Conservation (phyloP, 2,113 vertebrate species). For the Pampusana beccarii region DNA sequence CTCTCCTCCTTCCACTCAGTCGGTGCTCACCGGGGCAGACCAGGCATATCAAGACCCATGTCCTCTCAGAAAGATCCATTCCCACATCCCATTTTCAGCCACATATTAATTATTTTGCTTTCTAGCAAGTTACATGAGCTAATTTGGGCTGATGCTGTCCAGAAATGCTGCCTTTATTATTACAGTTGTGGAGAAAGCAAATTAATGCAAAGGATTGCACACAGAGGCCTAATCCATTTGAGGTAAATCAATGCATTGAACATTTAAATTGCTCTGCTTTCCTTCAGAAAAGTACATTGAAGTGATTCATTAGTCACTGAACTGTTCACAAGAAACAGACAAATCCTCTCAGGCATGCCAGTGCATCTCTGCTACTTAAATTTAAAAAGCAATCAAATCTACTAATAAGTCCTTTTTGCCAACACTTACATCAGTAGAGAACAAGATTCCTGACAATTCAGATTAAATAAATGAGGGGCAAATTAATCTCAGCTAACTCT, state of each 20-base stretch:
- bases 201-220: slow-evolving; percentile 75
- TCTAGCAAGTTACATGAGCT: slow-evolving; percentile 30
- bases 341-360: slow-evolving; percentile 73
- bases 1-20: background rate
- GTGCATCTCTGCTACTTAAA: slow-evolving; percentile 74
- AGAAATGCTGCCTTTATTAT: slow-evolving; percentile 57
- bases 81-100: background rate
- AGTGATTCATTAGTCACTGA: slow-evolving; percentile 77
- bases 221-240: slow-evolving; percentile 76
- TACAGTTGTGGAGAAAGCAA: slow-evolving; percentile 69
- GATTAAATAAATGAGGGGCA: slow-evolving; percentile 74
- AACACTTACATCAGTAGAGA: slow-evolving; percentile 74
- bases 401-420: slow-evolving; percentile 75
- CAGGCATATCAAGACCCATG: background rate
- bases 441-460: slow-evolving; percentile 76
- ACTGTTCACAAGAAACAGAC: slow-evolving; percentile 71
- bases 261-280: slow-evolving; percentile 77
- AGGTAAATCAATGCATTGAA: slow-evolving; percentile 78
- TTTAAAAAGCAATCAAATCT: slow-evolving; percentile 82
- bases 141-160: slow-evolving; percentile 9
- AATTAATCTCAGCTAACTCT: slow-evolving; percentile 72
- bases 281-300: slow-evolving; percentile 78
- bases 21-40: too few relatives aligned
- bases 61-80: background rate
- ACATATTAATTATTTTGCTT: slow-evolving; percentile 41